These are phyloP conservation scores for Decapterus maruadsi DNA, from an alignment of 2,797 vertebrate species.

Conservation along the genomic window DNA sequence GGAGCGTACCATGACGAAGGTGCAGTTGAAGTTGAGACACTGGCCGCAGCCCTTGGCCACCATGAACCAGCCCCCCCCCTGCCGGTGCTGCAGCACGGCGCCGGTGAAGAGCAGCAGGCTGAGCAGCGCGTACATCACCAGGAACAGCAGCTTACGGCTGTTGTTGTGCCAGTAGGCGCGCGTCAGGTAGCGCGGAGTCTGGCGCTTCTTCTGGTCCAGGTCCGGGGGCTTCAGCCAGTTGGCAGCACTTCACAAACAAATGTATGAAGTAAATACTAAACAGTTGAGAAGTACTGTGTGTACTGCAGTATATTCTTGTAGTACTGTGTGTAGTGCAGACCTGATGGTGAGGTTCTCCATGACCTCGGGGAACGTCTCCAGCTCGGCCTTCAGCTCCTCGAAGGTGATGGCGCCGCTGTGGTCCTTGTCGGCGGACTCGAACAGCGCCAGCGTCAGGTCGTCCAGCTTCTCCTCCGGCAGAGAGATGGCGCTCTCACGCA, in stretches of 20 bases:
- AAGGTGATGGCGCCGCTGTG: conserved; percentile 92
- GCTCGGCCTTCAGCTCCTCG: conserved; percentile 89
- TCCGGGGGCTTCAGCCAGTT: conserved; percentile 91
- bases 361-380: conserved; percentile 90
- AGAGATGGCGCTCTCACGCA: conserved; percentile 90
- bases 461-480: conserved; percentile 90
- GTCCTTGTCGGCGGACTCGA: conserved; percentile 91
- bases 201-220: conserved; percentile 40
- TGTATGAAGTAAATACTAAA: too few species aligned
- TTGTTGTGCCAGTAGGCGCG: conserved; percentile 91
- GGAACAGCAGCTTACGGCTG: conserved; percentile 86
- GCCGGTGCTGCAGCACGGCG: conserved; percentile 74
- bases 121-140: conserved; percentile 81
- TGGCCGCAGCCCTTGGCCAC: conserved; percentile 91
- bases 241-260: too few species aligned
- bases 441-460: conserved; percentile 88
- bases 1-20: conserved; percentile 87
- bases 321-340: too few species aligned
- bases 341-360: conserved; percentile 95
- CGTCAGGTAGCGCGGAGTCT: conserved; percentile 83
- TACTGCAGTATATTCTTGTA: too few species aligned
- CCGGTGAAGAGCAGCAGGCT: conserved; percentile 85
- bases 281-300: too few species aligned
- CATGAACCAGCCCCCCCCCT: conserved; percentile 75
- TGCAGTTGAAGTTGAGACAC: conserved; percentile 94